Evolutionary conservation across 1,140 invertebrate genomes (phyloP), one percentile per base, ranked within the genome.

Genomic region (Pectinophora gossypiella): DNA sequence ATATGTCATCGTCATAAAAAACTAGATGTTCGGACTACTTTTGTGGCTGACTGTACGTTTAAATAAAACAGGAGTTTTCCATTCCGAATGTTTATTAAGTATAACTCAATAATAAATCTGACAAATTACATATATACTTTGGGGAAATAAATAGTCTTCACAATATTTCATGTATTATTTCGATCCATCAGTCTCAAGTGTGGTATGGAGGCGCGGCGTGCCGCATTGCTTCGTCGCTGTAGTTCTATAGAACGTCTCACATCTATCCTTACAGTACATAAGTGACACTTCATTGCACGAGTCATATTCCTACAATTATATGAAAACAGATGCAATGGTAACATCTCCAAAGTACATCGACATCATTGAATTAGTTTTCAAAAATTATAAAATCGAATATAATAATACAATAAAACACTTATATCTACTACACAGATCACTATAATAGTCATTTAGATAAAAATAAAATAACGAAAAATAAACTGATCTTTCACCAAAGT

Each of bases 121-220:
- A 51, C 44, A 59, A 50, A 54, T 47, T 52, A 51, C 51, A 47
- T 61, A n/a, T n/a, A 52, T 54, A 59, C 51, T 57, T 63, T 63
- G 54, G 36, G 54, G 36, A 51, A 64, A 63, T 59, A 67, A 63
- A 64, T 48, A 53, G 20, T 59, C 20, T 48, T 60, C 49, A 51
- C 51, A 44, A 51, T 54, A 60, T 50, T 54, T 36, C 45, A 46
- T 51, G 38, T 50, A 46, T 64, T 43, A 56, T 59, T 59, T 45
- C 52, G 36, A 55, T 51, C 47, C 19, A 47, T 55, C 63, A 65
- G 63, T 65, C 63, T 64, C 59, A 2, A 44, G 35, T 44, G 47
- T 48, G 50, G 23, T 52, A 40, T 51, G 43, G 19, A 36, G 18
- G 38, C 10, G 22, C 4, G 4, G 22, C 22, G 22, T 23, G 22